phyloP scores from a whole-genome alignment of 2,797 vertebrate species.

The Microcaecilia unicolor region DNA sequence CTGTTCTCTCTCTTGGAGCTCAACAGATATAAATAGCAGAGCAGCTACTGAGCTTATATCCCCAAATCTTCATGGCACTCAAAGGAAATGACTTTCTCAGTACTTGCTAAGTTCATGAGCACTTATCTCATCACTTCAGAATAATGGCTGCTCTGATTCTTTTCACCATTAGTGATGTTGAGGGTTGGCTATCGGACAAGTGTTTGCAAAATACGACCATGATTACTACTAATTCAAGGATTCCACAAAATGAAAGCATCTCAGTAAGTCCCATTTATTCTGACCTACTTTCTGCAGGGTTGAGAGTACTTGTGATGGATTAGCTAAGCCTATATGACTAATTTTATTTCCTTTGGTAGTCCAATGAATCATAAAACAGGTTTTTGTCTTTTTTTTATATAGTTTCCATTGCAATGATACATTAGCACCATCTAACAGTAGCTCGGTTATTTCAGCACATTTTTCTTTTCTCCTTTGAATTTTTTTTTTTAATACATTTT shows the following conservation, averaged over 20 bases:
- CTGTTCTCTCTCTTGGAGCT: slow-evolving; percentile 18
- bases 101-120: slow-evolving; percentile 37
- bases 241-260: slow-evolving; percentile 22
- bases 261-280: slow-evolving; percentile 18
- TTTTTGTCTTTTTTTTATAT: too few relatives aligned
- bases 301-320: slow-evolving; percentile 6
- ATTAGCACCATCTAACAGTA: slow-evolving; percentile 1
- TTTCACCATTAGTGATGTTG: slow-evolving; percentile 5
- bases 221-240: too few relatives aligned
- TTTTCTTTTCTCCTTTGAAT: background rate
- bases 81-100: slow-evolving; percentile 22
- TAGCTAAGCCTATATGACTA: background rate
- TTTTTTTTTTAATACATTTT: too few relatives aligned
- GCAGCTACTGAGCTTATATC: slow-evolving; percentile 25
- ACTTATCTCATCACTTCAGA: slow-evolving; percentile 18
- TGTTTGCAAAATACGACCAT: slow-evolving; percentile 22
- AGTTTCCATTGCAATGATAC: background rate
- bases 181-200: slow-evolving; percentile 11
- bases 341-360: background rate
- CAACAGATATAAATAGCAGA: slow-evolving; percentile 27
- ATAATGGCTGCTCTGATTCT: slow-evolving; percentile 12
- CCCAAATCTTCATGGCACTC: slow-evolving; percentile 28
- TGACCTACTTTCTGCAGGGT: slow-evolving; percentile 7
- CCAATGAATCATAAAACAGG: background rate
- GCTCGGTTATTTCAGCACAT: background rate